Percentiles rank a stretch among this genome's conserved stretches.
Evolutionary conservation across 2,888 invertebrate species (phyloP).

Genomic region (Merodon equestris): DNA sequence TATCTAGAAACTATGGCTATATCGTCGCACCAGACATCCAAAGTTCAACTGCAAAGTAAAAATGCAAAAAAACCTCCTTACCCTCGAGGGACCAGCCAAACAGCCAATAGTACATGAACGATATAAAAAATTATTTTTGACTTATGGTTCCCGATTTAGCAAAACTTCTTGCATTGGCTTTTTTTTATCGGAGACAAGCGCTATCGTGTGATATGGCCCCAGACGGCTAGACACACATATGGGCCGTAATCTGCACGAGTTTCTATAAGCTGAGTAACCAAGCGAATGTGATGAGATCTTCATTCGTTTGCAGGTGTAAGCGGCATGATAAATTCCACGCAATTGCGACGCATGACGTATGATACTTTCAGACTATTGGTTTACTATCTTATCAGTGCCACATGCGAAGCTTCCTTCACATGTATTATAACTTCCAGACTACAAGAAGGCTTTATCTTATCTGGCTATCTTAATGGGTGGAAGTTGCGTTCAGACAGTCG

Average conservation of each 20-base stretch:
- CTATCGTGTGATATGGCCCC: constrained; percentile 4
- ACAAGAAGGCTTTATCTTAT: constrained; percentile 47
- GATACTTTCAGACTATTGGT: constrained; percentile 39
- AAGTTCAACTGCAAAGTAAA: constrained; percentile 60
- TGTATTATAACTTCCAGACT: constrained; percentile 34
- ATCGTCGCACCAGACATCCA: constrained; percentile 59
- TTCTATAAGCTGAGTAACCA: constrained; percentile 19
- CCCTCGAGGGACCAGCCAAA: too few relatives aligned
- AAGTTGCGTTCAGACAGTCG: constrained; percentile 27
- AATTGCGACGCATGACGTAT: constrained; percentile 50
- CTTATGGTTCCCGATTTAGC: background rate
- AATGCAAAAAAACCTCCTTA: background rate
- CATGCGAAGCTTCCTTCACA: constrained; percentile 50
- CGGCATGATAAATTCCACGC: constrained; percentile 4
- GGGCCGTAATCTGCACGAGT: constrained; percentile 31
- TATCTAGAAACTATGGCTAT: constrained; percentile 35
- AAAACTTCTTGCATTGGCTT: too few relatives aligned
- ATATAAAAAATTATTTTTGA: too few relatives aligned
- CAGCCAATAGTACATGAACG: too few relatives aligned
- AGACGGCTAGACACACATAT: constrained; percentile 39
- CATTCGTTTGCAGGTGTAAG: constrained; percentile 41
- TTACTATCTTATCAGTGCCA: constrained; percentile 61
- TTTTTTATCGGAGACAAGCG: constrained; percentile 41
- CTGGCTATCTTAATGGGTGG: constrained; percentile 26
- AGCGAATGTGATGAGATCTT: constrained; percentile 14